Base-by-base conservation (phyloP, 2,113 vertebrate species). In the Scalopus aquaticus region DNA sequence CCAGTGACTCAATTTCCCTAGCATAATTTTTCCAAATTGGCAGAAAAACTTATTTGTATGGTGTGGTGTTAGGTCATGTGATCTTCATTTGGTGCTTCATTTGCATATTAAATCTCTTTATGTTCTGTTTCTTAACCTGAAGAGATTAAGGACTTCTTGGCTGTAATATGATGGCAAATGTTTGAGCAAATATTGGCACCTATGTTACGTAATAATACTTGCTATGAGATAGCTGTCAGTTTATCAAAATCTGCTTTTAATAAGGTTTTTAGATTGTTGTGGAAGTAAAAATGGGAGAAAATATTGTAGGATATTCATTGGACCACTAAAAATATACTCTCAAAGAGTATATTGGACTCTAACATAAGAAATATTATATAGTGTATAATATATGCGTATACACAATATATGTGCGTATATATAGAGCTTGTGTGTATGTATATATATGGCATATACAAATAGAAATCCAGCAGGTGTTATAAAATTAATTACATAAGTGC, bases 71-170 rank as follows among this genome's bases (percentile, higher is more conserved):
- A 51, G 79, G 32, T 89, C 76, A 62, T 74, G 44, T 87, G n/a
- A 84, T 10, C 64, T 90, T 85, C n/a, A 24, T 15, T 91, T 91
- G 3, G 26, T 85, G 9, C 12, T 82, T 69, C 58, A 83, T 86
- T 94, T 96, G 86, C 28, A 69, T 86, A 69, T 84, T 80, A 51
- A 87, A 64, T 54, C 35, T 90, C 37, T 67, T 86, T 72, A 77
- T 81, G 39, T 88, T 91, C 30, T 92, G 1, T 93, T 95, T 93
- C 64, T 84, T 78, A 74, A 35, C 24, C 80, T 85, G 79, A 83
- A 74, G 42, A 78, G 54, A 89, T 91, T 85, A 93, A 77, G 64
- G 93, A 69, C 17, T 82, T 7, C 42, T 93, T 79, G 69, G 69
- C 42, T 89, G 35, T 87, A 92, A 74, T 54, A 60, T 69, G 62